These are phyloP conservation scores for Morone chrysops DNA, from an alignment of 2,113 vertebrate genomes.

Conservation along the genomic window DNA sequence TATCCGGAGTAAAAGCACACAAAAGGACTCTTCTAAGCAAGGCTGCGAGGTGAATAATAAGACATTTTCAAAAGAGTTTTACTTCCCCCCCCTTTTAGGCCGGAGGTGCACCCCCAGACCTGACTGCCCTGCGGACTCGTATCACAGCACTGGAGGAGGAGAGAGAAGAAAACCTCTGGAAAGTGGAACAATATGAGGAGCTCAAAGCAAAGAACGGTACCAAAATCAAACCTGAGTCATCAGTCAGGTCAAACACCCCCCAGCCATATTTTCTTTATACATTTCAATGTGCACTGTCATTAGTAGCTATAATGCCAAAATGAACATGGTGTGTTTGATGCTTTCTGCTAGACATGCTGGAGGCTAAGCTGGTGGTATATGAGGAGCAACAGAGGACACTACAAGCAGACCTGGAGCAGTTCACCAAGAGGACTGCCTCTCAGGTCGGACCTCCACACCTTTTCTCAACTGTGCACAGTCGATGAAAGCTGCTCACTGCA, in stretches of 20 bases:
- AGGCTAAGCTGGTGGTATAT: constrained; percentile 88
- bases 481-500: neutral
- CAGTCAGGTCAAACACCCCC: neutral
- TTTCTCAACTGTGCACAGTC: too few species aligned
- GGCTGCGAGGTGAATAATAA: too few species aligned
- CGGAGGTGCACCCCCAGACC: constrained; percentile 79
- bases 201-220: constrained; percentile 88
- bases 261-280: neutral
- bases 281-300: neutral
- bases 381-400: constrained; percentile 93
- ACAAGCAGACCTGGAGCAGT: constrained; percentile 92
- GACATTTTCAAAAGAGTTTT: neutral
- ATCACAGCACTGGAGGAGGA: constrained; percentile 87
- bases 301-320: neutral
- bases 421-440: constrained; percentile 91
- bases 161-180: constrained; percentile 85
- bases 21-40: neutral
- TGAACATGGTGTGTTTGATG: neutral
- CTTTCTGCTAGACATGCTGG: constrained; percentile 83
- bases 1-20: neutral
- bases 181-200: constrained; percentile 85
- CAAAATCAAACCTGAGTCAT: rapidly evolving
- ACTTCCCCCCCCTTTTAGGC: constrained; percentile 67
- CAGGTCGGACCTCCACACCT: constrained; percentile 80
- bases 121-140: constrained; percentile 77